These are phyloP conservation scores for Mobula birostris DNA, from an alignment of 2,113 vertebrate genomes.

Conservation along the genomic window DNA sequence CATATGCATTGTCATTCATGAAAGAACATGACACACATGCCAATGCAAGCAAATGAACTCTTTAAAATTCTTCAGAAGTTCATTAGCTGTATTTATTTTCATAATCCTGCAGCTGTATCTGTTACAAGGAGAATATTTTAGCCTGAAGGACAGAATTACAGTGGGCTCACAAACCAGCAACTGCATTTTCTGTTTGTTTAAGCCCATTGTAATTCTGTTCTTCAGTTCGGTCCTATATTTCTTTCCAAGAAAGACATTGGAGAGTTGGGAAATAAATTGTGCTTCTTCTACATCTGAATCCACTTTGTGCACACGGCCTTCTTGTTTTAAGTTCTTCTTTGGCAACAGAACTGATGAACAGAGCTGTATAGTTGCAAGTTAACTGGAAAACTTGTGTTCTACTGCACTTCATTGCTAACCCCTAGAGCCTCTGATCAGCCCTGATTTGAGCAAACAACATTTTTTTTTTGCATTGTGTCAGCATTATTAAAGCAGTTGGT, in stretches of 20 bases:
- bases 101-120: background rate
- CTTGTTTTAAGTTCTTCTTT: background rate
- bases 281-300: background rate
- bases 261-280: background rate
- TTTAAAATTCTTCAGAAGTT: background rate
- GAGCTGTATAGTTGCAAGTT: background rate
- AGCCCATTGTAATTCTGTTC: too few relatives aligned
- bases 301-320: background rate
- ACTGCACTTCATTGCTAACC: background rate
- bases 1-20: background rate
- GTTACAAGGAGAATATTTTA: background rate
- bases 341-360: background rate
- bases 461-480: background rate
- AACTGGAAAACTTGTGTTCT: background rate
- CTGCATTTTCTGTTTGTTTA: too few relatives aligned
- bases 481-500: background rate
- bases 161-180: background rate
- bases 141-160: background rate
- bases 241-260: background rate
- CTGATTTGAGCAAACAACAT: background rate
- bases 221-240: too few relatives aligned
- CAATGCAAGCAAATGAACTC: background rate
- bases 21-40: background rate
- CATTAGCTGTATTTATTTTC: background rate
- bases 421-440: background rate